phyloP scores from a whole-genome alignment of 2,797 vertebrate genomes.

The Melanotaenia boesemani region DNA sequence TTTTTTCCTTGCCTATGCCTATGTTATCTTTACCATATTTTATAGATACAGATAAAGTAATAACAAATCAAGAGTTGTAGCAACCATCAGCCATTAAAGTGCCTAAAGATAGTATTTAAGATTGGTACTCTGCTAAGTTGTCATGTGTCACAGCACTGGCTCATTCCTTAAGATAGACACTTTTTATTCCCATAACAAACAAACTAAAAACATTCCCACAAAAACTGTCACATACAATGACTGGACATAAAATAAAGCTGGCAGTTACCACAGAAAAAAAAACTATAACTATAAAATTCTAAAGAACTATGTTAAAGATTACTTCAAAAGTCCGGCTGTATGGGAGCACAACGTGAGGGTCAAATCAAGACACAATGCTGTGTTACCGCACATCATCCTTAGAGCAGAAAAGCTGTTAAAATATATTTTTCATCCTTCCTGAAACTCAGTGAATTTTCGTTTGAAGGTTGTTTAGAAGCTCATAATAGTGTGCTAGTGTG shows the following conservation, averaged over 20 bases:
- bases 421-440: constrained; percentile 32
- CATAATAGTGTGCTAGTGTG: constrained; percentile 9
- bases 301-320: neutral
- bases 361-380: neutral
- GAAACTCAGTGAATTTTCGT: constrained; percentile 22
- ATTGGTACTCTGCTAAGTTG: no score
- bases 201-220: no score
- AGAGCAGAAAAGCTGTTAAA: constrained; percentile 29
- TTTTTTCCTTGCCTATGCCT: no score
- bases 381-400: neutral
- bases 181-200: no score
- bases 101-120: no score
- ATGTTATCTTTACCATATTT: no score
- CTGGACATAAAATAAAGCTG: no score
- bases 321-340: neutral
- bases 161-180: no score
- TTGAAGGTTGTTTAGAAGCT: constrained; percentile 28
- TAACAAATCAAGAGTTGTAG: neutral
- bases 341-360: neutral
- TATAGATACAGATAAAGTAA: neutral
- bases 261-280: no score
- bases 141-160: no score
- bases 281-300: neutral
- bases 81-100: no score
- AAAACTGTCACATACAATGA: no score